Conservation (phyloP, 2,888 invertebrate genomes). For the Euplagia quadripunctaria region DNA sequence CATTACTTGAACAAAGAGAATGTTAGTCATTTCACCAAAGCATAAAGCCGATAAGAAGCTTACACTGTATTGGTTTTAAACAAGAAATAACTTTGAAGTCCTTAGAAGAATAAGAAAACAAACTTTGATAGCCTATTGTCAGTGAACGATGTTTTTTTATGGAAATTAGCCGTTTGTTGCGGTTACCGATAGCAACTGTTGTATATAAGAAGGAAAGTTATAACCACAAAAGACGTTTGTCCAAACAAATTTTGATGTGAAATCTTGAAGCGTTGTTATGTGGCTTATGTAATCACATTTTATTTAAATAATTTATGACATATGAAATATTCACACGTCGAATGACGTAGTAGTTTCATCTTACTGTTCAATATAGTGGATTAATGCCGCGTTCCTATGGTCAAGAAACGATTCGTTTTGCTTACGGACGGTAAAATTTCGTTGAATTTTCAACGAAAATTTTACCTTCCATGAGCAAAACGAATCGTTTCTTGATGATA, state of each 20-base stretch:
- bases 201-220: not conserved
- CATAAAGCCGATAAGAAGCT: not conserved
- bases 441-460: too few species aligned
- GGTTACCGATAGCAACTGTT: not conserved
- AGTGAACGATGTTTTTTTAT: not conserved
- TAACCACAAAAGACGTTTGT: not conserved
- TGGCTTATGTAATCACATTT: too few species aligned
- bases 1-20: not conserved
- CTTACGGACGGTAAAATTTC: too few species aligned
- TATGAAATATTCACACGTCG: too few species aligned
- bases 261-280: too few species aligned
- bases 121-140: not conserved
- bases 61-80: not conserved
- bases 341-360: not conserved
- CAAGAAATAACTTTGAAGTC: not conserved
- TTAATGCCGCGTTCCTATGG: too few species aligned
- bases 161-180: not conserved
- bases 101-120: constrained; percentile 1
- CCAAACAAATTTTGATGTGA: too few species aligned
- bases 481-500: too few species aligned
- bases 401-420: too few species aligned
- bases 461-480: too few species aligned
- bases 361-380: not conserved
- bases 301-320: too few species aligned
- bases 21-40: constrained; percentile 1